Evolutionary conservation across 2,888 invertebrate genomes (phyloP).

Genomic region (Philonicus albiceps): DNA sequence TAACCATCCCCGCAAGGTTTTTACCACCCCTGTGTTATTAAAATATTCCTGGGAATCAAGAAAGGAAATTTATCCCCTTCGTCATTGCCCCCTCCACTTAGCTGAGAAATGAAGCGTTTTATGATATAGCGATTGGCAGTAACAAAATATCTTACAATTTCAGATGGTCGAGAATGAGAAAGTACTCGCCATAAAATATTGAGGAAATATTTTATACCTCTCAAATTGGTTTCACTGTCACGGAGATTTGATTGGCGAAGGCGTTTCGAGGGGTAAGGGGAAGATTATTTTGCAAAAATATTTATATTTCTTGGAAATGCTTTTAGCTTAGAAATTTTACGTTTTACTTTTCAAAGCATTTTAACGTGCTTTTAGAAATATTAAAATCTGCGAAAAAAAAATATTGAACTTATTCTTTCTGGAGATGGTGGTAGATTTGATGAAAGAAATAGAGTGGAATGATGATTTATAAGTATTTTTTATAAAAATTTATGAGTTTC

Average conservation of each 20-base stretch:
- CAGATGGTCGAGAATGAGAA: not conserved
- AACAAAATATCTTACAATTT: not conserved
- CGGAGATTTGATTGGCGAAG: not conserved
- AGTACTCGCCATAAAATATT: not conserved
- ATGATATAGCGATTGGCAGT: not conserved
- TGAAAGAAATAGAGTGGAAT: not conserved
- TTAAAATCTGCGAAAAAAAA: not conserved
- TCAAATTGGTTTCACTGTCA: not conserved
- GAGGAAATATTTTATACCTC: not conserved
- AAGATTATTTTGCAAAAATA: not conserved
- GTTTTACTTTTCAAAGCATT: not conserved
- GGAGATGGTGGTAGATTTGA: not conserved
- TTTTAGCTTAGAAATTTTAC: not conserved
- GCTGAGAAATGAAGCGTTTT: not conserved
- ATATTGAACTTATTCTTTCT: not conserved
- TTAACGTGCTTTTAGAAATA: not conserved
- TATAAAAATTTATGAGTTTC: no score
- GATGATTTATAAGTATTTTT: no score
- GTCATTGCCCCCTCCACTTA: not conserved
- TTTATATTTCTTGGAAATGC: not conserved
- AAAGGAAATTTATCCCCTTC: not conserved
- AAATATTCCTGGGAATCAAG: not conserved
- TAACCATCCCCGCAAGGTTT: not conserved
- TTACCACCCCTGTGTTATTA: no score
- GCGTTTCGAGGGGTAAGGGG: not conserved